These are phyloP conservation scores for Teleopsis dalmanni DNA, from an alignment of 1,140 invertebrate species.

Conservation along the genomic window DNA sequence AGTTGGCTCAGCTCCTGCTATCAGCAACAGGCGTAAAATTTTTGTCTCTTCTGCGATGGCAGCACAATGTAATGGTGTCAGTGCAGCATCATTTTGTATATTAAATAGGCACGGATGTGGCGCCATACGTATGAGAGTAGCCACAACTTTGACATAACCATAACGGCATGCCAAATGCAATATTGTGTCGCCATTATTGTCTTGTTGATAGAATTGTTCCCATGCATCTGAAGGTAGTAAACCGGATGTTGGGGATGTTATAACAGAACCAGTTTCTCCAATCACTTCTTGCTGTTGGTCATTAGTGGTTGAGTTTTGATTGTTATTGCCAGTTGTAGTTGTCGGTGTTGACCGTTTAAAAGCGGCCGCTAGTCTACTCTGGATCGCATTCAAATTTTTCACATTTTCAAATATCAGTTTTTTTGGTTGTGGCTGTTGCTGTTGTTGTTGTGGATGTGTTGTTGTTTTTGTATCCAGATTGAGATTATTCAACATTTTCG, in stretches of 20 bases:
- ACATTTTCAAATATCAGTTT: background rate
- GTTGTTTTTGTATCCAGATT: conserved; percentile 38
- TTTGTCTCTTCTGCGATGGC: conserved; percentile 58
- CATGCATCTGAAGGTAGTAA: conserved; percentile 36
- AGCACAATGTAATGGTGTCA: conserved; percentile 67
- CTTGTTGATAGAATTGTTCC: conserved; percentile 54
- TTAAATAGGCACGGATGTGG: conserved; percentile 61
- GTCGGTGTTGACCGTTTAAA: background rate
- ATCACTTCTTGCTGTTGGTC: background rate
- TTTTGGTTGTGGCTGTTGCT: background rate
- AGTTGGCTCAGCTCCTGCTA: conserved; percentile 57
- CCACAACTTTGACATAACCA: conserved; percentile 56
- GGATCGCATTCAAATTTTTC: conserved; percentile 14
- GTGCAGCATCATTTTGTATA: conserved; percentile 58
- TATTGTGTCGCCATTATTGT: conserved; percentile 64
- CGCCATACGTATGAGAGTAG: conserved; percentile 56
- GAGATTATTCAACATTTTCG: conserved; percentile 48
- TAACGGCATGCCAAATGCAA: conserved; percentile 70
- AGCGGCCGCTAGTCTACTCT: conserved; percentile 10
- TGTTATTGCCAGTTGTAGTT: background rate
- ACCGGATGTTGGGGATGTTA: conserved; percentile 12
- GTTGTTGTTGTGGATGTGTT: background rate
- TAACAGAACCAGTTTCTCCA: conserved; percentile 1
- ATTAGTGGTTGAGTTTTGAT: background rate
- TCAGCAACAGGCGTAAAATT: conserved; percentile 58